Evolutionary conservation across 2,888 invertebrate species (phyloP).

Genomic region (Erebia palarica): DNA sequence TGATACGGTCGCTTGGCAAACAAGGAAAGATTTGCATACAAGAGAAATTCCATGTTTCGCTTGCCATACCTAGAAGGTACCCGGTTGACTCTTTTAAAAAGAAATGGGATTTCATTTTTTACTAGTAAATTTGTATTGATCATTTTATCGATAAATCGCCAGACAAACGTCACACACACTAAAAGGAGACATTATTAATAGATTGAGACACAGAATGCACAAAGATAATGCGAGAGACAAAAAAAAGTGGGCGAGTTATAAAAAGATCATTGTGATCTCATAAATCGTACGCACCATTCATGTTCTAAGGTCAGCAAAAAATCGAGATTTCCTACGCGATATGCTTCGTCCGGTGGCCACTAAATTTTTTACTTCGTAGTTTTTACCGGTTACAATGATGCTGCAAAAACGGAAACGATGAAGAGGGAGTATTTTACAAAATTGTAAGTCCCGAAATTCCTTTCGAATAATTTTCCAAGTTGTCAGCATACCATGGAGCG

Average conservation of each 20-base stretch:
- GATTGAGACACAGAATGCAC: conserved; percentile 79
- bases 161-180: conserved; percentile 60
- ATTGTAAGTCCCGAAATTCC: conserved; percentile 25
- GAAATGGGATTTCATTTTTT: conserved; percentile 9
- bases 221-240: conserved; percentile 68
- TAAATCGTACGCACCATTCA: conserved; percentile 80
- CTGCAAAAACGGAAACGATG: conserved; percentile 42
- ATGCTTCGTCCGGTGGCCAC: conserved; percentile 74
- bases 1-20: conserved; percentile 66
- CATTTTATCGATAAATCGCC: conserved; percentile 61
- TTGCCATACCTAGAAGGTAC: conserved; percentile 32
- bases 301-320: conserved; percentile 71
- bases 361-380: conserved; percentile 47
- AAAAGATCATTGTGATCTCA: conserved; percentile 78
- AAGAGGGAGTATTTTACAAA: conserved; percentile 27
- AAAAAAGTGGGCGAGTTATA: conserved; percentile 69
- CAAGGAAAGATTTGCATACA: conserved; percentile 58
- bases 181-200: conserved; percentile 80
- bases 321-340: conserved; percentile 76
- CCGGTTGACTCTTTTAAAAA: conserved; percentile 26
- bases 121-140: conserved; percentile 2
- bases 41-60: conserved; percentile 47
- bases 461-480: conserved; percentile 43
- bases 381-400: conserved; percentile 43
- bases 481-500: conserved; percentile 47